Evolutionary conservation across 2,888 invertebrate genomes (phyloP).

Genomic region (Eurytoma californica): DNA sequence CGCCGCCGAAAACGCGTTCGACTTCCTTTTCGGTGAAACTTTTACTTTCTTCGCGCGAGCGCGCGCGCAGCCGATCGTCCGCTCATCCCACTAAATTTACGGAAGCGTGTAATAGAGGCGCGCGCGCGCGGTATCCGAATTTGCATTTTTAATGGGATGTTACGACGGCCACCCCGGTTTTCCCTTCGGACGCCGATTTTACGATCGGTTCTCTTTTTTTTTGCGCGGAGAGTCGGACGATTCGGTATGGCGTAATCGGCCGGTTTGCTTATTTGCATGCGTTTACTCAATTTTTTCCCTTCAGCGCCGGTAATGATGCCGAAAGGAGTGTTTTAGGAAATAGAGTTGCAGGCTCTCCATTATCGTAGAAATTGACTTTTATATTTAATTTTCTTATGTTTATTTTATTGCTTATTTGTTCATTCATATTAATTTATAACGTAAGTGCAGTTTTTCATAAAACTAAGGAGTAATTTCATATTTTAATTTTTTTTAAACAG

Average conservation of each 20-base stretch:
- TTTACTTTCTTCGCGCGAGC: constrained; percentile 62
- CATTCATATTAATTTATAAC: too few relatives aligned
- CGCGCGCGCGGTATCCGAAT: constrained; percentile 7
- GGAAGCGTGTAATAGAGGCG: constrained; percentile 48
- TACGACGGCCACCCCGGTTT: constrained; percentile 16
- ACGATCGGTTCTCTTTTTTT: constrained; percentile 9
- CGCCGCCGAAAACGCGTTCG: constrained; percentile 57
- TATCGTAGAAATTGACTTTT: too few relatives aligned
- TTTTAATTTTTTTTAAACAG: too few relatives aligned
- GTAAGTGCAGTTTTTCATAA: too few relatives aligned
- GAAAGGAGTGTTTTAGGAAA: too few relatives aligned
- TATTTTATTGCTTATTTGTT: too few relatives aligned
- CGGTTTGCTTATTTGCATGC: constrained; percentile 33
- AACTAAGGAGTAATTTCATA: too few relatives aligned
- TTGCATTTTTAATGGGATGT: constrained; percentile 50
- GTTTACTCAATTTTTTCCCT: not conserved
- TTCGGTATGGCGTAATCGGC: not conserved
- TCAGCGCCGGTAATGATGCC: not conserved
- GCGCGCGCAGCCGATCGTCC: constrained; percentile 6
- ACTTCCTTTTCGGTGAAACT: constrained; percentile 60
- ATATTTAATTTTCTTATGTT: too few relatives aligned
- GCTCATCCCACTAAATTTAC: constrained; percentile 48
- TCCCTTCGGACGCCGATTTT: constrained; percentile 15
- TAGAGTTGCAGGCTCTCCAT: too few relatives aligned
- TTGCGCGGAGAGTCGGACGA: not conserved